Conservation (phyloP, 2,113 vertebrate genomes). For the Lathamus discolor region DNA sequence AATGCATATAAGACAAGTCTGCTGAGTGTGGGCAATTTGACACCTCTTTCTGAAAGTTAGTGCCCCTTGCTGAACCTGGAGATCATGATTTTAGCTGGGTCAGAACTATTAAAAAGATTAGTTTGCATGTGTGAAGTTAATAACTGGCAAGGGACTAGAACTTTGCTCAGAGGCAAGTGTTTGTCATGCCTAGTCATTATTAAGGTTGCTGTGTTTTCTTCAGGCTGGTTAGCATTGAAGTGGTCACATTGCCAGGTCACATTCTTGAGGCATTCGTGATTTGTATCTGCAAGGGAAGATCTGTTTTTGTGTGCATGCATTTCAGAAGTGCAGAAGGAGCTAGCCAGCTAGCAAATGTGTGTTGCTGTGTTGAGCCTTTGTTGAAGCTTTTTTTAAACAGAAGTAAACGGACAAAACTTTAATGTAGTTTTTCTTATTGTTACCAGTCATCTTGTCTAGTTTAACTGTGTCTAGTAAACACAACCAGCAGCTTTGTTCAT, state of each 20-base stretch:
- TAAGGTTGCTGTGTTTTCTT: neutral
- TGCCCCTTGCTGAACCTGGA: neutral
- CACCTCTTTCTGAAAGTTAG: neutral
- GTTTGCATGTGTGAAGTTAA: neutral
- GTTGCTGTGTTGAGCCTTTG: neutral
- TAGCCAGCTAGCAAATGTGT: neutral
- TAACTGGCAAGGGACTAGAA: neutral
- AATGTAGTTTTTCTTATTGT: neutral
- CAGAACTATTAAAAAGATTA: neutral
- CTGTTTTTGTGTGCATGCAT: neutral
- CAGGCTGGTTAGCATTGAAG: neutral
- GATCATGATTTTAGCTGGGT: neutral
- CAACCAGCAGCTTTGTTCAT: neutral
- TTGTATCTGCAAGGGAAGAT: neutral
- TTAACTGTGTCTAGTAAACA: neutral
- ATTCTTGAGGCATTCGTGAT: neutral
- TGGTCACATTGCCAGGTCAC: neutral
- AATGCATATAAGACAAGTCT: neutral
- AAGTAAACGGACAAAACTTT: neutral
- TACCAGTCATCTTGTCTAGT: neutral
- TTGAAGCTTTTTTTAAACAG: neutral
- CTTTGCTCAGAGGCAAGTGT: neutral
- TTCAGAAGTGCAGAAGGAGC: neutral
- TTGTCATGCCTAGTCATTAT: neutral
- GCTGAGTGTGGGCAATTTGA: neutral